Base-by-base conservation (phyloP, 2,113 vertebrate genomes). In the Hymenochirus boettgeri region DNA sequence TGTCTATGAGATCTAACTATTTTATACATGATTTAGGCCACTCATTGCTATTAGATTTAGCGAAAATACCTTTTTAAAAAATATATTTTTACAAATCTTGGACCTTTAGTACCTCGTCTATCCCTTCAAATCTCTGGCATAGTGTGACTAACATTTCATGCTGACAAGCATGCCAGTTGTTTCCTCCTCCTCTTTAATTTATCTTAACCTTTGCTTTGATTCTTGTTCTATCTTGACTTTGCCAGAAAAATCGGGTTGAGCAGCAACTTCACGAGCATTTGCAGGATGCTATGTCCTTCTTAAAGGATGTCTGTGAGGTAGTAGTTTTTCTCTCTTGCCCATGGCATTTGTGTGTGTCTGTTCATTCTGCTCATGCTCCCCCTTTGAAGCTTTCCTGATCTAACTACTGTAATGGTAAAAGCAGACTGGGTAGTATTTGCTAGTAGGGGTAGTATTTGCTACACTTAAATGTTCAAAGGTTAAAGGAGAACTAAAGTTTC, bases 231-330 rank as follows among this genome's bases (percentile, higher is more conserved):
- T 91, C 89, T 91, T 90, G 88, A 87, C 85, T 90, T 90, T 93
- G 89, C 88, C 93, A 98, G 96, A 99, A 99, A 96, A 97, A 94
- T 88, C 93, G 96, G 89, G 96, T 98, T 91, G 95, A 99, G 86
- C 96, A 99, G 89, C 96, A 99, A 90, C 96, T 99, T 89, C 96
- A 99, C 91, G 96, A 99, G 94, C 96, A 98, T 97, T 97, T 99
- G 86, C 96, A 99, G 90, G 96, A 98, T 98, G 96, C 96, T 86
- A 99, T 99, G 96, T 99, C 94, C 86, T 98, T 99, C 94, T 97
- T 99, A 94, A 99, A 99, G 93, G 96, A 99, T 91, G 96, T 99
- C 86, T 99, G 96, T 84, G 96, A 99, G 96, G 96, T 99, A 69
- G 65, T 69, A 99, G 88, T 93, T 81, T 88, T 90, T 85, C 85